Percentiles rank a stretch among this genome's conserved stretches.
Evolutionary conservation across 30 jellyfish, hydroid and myxozoan genomes (phyloP).

Genomic region (Chrysaora quinquecirrha): DNA sequence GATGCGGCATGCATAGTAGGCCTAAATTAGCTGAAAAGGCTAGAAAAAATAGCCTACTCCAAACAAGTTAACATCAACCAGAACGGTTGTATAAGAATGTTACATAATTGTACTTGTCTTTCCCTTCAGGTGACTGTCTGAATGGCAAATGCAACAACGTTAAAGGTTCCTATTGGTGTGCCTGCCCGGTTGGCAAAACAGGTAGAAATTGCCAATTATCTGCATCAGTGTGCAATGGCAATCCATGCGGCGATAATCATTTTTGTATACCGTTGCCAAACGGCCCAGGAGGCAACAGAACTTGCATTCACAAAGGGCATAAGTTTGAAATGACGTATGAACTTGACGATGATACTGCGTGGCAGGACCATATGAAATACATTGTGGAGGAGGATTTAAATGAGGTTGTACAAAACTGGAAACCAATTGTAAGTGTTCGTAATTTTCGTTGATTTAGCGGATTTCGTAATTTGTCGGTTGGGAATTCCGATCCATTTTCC

Average conservation of each 20-base stretch:
- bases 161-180: constrained; percentile 85
- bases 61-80: no score
- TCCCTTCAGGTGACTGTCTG: constrained; percentile 8
- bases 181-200: constrained; percentile 71
- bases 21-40: no score
- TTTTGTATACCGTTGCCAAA: constrained; percentile 16
- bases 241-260: constrained; percentile 56
- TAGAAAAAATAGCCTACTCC: no score
- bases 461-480: no score
- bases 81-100: no score
- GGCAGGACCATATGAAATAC: constrained; percentile 1
- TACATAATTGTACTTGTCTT: neutral
- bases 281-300: neutral
- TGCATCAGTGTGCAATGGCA: constrained; percentile 56
- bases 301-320: neutral
- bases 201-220: constrained; percentile 82
- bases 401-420: constrained; percentile 4
- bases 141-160: constrained; percentile 71
- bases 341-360: neutral
- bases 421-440: neutral
- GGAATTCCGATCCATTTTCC: no score
- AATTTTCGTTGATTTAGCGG: neutral
- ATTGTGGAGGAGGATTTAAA: constrained; percentile 3
- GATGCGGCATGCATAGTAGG: no score
- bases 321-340: neutral